Evolutionary conservation across 2,113 vertebrate species (phyloP), one percentile per base, ranked within the genome.

Genomic region (Axis porcinus): DNA sequence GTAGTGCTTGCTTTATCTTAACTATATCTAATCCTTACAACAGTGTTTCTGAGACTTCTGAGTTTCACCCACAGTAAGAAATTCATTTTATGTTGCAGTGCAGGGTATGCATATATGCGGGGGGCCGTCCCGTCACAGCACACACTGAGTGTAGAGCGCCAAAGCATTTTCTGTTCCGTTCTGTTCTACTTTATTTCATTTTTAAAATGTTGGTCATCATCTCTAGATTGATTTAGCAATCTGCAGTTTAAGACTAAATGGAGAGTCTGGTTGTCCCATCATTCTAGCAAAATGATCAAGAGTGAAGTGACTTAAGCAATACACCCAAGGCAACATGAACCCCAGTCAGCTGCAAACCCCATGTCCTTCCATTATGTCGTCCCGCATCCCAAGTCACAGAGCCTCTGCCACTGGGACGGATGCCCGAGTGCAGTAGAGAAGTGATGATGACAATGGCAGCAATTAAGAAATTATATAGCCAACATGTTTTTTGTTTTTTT

Each of bases 21-120:
- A 40, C 23, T 40, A 25, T 5, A 43, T 36, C n/a, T 28, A 90
- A 23, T 74, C 62, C 60, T 89, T 60, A 57, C 11, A 55, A 2
- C 1, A 30, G 6, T 4, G 8, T 83, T 47, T 23, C 55, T 78
- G 67, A 86, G 67, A 54, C 40, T 21, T 45, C 14, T 57, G 17
- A 64, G 7, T 86, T 36, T 76, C 27, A 64, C 40, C 25, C 92
- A 47, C 19, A 58, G 8, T 23, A 58, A 43, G 16, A 93, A 57
- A 27, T 52, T 43, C 19, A 14, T 52, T 67, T 88, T 50, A 16
- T 30, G 54, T 19, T 15, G 33, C 6, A 74, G 40, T 15, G 7
- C 11, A 4, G 6, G 13, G 10, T 28, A n/a, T 2, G 25, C 30
- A 21, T n/a, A 45, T 7, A 16, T 25, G 19, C 8, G 1, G 9